Base-by-base conservation (phyloP, 2,888 invertebrate species). In the Drosophila pseudotakahashii region DNA sequence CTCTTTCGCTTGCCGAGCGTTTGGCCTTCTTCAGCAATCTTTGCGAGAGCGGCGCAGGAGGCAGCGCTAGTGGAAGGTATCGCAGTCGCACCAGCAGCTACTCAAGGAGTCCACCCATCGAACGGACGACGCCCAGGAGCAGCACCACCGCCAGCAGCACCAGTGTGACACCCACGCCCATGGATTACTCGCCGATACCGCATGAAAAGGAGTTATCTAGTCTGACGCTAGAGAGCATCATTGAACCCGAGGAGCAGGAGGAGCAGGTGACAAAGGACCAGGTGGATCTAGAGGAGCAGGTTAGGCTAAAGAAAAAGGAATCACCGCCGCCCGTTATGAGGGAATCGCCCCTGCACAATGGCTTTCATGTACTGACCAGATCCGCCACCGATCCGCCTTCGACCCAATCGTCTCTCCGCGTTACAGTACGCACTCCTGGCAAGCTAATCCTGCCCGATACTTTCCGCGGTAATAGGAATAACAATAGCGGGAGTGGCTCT, bases 21-120 rank as follows among this genome's bases (percentile, higher is more conserved):
- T 77, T 91, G 66, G 89, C 90, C 55, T 91, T 92, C 81, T 92
- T 92, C 73, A 91, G 89, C 76, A 91, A 81, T 63, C 84, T 91
- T 14, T 89, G 90, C 66, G 90, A 87, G 16, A 64, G 72, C 41
- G 62, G 58, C 16, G 11, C 60, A 23, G n/a, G 58, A 32, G 11
- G 52, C 58, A 53, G 69, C 32, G 61, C 57, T 39, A 44, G 59
- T 23, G 42, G 71, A 2, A 73, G 76, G 6, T 61, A 68, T 13
- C 64, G 70, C 14, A 79, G 77, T 50, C 84, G 79, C 52, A 60
- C 79, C 69, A 83, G 75, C 66, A 84, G 83, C 34, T 78, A 78
- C 54, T 73, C 74, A 4, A 76, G 78, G 50, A 85, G 81, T 68
- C 82, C 87, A 23, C 77, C 82, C 11, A 68, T 78, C 37, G 90